A percentile compares a stretch with the other conserved stretches of the same genome.
phyloP scores from a whole-genome alignment of 1,140 invertebrate species.

The Leptopilina boulardi region DNA sequence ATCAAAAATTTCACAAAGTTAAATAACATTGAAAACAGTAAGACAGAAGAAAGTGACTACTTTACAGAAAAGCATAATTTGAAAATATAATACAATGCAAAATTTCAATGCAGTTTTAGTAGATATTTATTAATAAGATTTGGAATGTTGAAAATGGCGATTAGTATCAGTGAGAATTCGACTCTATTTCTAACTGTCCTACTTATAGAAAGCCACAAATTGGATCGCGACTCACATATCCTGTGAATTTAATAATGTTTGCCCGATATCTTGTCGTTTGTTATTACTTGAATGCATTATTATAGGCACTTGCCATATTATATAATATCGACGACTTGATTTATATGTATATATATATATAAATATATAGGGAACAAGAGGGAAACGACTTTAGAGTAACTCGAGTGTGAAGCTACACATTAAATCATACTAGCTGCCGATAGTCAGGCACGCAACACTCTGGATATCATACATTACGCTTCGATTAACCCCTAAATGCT shows the following conservation, averaged over 20 bases:
- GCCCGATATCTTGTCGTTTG: slow-evolving; percentile 10
- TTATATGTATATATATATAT: neutral
- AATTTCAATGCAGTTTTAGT: no score
- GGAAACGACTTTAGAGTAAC: slow-evolving; percentile 11
- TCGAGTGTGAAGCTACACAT: slow-evolving; percentile 25
- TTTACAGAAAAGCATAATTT: no score
- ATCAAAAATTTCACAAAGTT: no score
- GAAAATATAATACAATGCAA: no score
- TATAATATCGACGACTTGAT: neutral
- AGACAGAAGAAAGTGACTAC: no score
- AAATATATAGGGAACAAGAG: neutral
- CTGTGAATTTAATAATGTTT: slow-evolving; percentile 25
- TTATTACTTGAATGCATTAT: slow-evolving; percentile 8
- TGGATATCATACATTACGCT: slow-evolving; percentile 22
- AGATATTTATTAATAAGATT: no score
- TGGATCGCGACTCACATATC: slow-evolving; percentile 14
- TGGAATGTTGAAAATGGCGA: no score
- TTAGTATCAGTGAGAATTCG: neutral
- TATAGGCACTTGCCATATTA: slow-evolving; percentile 26
- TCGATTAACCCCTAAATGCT: slow-evolving; percentile 29
- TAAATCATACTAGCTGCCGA: slow-evolving; percentile 13
- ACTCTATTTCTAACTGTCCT: slow-evolving; percentile 23
- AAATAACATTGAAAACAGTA: no score
- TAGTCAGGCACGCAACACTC: slow-evolving; percentile 2
- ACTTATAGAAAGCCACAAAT: slow-evolving; percentile 21